Evolutionary conservation across 2,797 vertebrate species (phyloP).

Genomic region (Gymnothorax javanicus): DNA sequence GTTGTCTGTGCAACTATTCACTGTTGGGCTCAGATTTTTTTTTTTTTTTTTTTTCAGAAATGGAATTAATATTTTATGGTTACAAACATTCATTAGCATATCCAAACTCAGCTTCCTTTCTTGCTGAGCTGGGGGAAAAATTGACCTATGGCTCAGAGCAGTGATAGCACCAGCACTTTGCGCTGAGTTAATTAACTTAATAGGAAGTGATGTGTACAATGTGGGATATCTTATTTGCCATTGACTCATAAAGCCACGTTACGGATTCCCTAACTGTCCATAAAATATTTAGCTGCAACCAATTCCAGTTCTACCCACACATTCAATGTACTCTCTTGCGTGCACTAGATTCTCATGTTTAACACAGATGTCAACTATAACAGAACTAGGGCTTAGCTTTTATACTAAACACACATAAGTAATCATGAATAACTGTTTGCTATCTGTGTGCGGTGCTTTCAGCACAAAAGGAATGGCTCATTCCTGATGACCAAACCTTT

Average conservation of each 20-base stretch:
- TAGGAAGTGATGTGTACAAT: not conserved
- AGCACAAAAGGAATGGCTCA: not conserved
- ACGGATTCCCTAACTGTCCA: not conserved
- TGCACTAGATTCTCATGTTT: not conserved
- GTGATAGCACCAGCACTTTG: not conserved
- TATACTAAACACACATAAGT: not conserved
- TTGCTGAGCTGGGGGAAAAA: not conserved
- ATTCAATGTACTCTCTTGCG: not conserved
- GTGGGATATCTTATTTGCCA: not conserved
- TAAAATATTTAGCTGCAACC: not conserved
- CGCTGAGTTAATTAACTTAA: not conserved
- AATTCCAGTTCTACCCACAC: not conserved
- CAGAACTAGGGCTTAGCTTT: not conserved
- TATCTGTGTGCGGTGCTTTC: not conserved
- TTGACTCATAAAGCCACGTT: not conserved
- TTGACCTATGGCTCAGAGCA: not conserved
- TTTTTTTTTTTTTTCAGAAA: too few relatives aligned
- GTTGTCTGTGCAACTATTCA: not conserved
- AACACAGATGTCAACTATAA: not conserved
- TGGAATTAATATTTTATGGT: not conserved
- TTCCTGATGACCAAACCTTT: not conserved
- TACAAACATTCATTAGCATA: not conserved
- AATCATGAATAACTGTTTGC: not conserved
- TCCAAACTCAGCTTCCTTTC: not conserved
- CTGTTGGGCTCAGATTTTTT: too few relatives aligned